A percentile compares a stretch with the other conserved stretches of the same genome.
Evolutionary conservation across 2,888 invertebrate species (phyloP).

Genomic region (Dryobota labecula): DNA sequence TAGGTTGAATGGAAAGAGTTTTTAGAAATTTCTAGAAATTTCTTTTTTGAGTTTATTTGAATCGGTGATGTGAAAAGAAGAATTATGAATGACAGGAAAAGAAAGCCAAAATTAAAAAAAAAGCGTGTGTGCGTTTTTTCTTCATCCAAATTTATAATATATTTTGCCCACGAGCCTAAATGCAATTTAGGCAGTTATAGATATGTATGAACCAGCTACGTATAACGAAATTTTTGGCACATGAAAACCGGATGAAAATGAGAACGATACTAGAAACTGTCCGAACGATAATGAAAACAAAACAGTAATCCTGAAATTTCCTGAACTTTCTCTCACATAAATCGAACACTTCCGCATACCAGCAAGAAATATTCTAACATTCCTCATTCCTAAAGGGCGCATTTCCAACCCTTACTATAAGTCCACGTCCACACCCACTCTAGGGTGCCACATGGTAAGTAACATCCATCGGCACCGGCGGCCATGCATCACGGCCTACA

Average conservation of each 20-base stretch:
- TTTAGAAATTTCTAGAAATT: background rate
- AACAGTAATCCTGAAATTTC: conserved; percentile 1
- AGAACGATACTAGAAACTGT: background rate
- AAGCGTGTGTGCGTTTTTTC: too few relatives aligned
- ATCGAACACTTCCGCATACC: conserved; percentile 53
- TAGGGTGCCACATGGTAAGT: conserved; percentile 71
- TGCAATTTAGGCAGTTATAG: too few relatives aligned
- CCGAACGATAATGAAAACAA: background rate
- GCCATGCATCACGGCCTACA: conserved; percentile 84
- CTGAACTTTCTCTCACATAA: conserved; percentile 45
- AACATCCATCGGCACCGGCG: conserved; percentile 75
- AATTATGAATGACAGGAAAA: too few relatives aligned
- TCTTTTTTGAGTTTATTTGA: background rate
- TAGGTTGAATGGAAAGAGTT: background rate
- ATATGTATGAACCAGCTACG: too few relatives aligned
- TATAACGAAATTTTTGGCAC: too few relatives aligned
- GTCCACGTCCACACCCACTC: conserved; percentile 70
- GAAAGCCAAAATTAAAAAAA: too few relatives aligned
- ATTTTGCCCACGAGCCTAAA: too few relatives aligned
- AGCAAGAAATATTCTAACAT: conserved; percentile 22
- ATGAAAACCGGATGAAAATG: background rate
- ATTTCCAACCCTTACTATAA: conserved; percentile 60
- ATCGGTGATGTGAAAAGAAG: background rate
- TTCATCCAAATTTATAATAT: too few relatives aligned
- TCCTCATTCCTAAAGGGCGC: conserved; percentile 45